Base-by-base conservation (phyloP, 2,113 vertebrate species). In the Corapipo altera region DNA sequence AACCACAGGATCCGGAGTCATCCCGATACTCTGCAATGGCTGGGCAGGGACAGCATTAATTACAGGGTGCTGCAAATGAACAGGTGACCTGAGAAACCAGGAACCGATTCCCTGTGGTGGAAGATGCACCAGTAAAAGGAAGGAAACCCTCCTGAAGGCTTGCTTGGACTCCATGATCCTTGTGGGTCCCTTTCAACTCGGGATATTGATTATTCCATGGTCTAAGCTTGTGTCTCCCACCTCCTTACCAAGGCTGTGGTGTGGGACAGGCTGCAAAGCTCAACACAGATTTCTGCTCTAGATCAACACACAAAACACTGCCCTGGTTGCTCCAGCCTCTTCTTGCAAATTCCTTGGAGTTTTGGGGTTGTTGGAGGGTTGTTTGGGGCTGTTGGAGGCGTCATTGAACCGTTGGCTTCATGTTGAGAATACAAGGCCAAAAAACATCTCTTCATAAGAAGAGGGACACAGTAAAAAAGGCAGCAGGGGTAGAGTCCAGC, bases 101-200 rank as follows among this genome's bases (percentile, higher is more conserved):
- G 9, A 16, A 59, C 16, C 30, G 6, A 21, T 41, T 79, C 8
- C 2, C 30, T 33, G 7, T 10, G 41, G 26, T 77, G 39, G 14
- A 74, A 76, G 17, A 70, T 37, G 16, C 3, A 2, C 22, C 44
- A 61, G 13, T n/a, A 27, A 35, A 11, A 75, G 12, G 35, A 35
- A 62, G 13, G 27, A 85, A 83, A 6, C 5, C 8, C 26, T 76
- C 72, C 46, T 37, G 62, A 88, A 70, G 61, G 3, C 26, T 70
- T n/a, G 2, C 26, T 61, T 37, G 67, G 20, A 7, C 49, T 43
- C 5, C 0, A 0, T 43, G 35, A 49, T 35, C 35, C 57, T 35
- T 62, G 46, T 41, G 26, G 17, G 17, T 35, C 55, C 46, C 30
- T 62, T 49, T 32, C 49, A 64, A 0, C 26, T 77, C 12, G 3